Evolutionary conservation across 2,797 vertebrate genomes (phyloP).

Genomic region (Serranus cabrilla): DNA sequence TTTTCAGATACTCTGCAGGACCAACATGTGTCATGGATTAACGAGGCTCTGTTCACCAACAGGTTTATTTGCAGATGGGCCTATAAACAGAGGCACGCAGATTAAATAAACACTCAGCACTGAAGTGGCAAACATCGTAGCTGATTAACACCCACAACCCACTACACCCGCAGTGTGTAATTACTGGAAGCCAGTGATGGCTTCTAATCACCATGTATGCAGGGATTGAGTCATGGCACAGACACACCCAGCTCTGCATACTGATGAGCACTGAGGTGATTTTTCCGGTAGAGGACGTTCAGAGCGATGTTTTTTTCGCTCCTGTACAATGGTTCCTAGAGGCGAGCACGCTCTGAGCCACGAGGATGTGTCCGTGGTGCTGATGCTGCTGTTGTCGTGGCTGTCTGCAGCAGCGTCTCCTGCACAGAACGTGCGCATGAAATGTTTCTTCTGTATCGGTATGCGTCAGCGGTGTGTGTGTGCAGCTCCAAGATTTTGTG

Average conservation of each 20-base stretch:
- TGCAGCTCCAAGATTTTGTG: slow-evolving; percentile 11
- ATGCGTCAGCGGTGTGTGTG: slow-evolving; percentile 46
- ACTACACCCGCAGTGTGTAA: not conserved
- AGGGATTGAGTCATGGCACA: not conserved
- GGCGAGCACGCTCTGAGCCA: slow-evolving; percentile 65
- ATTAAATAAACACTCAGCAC: not conserved
- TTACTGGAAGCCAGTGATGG: not conserved
- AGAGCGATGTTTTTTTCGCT: not conserved
- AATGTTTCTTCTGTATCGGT: slow-evolving; percentile 35
- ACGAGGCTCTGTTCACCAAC: slow-evolving; percentile 17
- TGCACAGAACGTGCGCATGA: slow-evolving; percentile 55
- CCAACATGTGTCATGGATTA: not conserved
- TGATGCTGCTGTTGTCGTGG: slow-evolving; percentile 59
- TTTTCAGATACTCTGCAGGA: not conserved
- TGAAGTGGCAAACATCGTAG: not conserved
- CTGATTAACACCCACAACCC: slow-evolving; percentile 20
- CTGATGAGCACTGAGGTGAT: slow-evolving; percentile 34
- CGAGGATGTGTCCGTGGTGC: slow-evolving; percentile 63
- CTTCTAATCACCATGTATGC: not conserved
- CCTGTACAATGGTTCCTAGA: slow-evolving; percentile 6
- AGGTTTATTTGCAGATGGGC: slow-evolving; percentile 5
- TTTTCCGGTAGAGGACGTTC: slow-evolving; percentile 36
- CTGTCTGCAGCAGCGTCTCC: slow-evolving; percentile 45
- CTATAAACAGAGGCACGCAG: not conserved
- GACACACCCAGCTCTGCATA: slow-evolving; percentile 38